Conservation (phyloP, 1,140 invertebrate genomes). For the Linepithema humile region DNA sequence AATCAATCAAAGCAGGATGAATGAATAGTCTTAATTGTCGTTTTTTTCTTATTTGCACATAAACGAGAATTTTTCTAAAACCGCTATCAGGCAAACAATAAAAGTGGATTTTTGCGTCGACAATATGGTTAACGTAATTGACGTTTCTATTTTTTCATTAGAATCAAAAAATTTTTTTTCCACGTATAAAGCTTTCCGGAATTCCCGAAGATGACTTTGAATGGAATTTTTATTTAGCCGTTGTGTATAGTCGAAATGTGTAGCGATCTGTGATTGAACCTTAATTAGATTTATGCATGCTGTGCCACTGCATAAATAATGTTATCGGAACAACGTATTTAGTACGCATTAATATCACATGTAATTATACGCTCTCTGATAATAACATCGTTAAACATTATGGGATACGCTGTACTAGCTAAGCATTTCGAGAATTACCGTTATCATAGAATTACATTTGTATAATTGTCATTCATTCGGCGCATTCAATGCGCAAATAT, state of each 20-base stretch:
- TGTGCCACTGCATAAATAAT: slow-evolving; percentile 21
- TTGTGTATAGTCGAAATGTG: neutral
- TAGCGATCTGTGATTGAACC: neutral
- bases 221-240: neutral
- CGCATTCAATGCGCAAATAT: too few relatives aligned
- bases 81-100: neutral
- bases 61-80: neutral
- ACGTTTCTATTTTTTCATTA: neutral
- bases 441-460: slow-evolving; percentile 23
- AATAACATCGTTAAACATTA: slow-evolving; percentile 10
- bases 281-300: neutral
- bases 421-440: neutral
- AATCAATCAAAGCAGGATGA: neutral
- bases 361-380: slow-evolving; percentile 2
- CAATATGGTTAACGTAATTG: neutral
- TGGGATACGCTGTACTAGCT: neutral
- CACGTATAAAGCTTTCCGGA: neutral
- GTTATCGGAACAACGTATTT: neutral
- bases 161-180: neutral
- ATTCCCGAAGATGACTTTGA: neutral
- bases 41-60: neutral
- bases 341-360: neutral
- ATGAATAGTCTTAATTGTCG: neutral
- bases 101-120: neutral
- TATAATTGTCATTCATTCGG: neutral